Percentiles rank a stretch among this genome's conserved stretches.
These are phyloP conservation scores for Tholera decimalis DNA, from an alignment of 2,888 invertebrate genomes.

Conservation along the genomic window DNA sequence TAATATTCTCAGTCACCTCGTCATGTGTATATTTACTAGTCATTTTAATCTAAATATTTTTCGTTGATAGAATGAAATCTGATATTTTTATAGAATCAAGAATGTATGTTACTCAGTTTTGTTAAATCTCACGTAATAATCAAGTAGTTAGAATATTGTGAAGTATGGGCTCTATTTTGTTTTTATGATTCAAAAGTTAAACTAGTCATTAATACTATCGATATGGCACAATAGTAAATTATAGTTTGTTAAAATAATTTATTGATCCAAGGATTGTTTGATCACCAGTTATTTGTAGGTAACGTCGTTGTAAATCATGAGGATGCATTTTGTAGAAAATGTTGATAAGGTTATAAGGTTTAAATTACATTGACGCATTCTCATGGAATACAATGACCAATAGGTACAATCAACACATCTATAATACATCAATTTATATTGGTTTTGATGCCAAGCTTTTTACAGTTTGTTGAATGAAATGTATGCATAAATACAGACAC, in stretches of 20 bases:
- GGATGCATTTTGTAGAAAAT: constrained; percentile 2
- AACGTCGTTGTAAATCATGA: constrained; percentile 13
- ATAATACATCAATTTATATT: constrained; percentile 27
- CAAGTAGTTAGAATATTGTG: constrained; percentile 19
- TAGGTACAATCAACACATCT: constrained; percentile 52
- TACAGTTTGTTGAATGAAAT: constrained; percentile 36
- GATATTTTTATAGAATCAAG: constrained; percentile 65
- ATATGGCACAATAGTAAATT: constrained; percentile 57
- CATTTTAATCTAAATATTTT: constrained; percentile 52
- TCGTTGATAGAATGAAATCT: constrained; percentile 53
- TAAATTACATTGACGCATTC: constrained; percentile 10
- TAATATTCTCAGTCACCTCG: constrained; percentile 42
- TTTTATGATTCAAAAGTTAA: constrained; percentile 28
- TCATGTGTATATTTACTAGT: constrained; percentile 54
- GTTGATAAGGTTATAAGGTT: not conserved
- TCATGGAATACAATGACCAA: constrained; percentile 22
- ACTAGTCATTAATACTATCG: constrained; percentile 51
- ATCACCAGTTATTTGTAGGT: constrained; percentile 15
- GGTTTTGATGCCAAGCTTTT: constrained; percentile 30
- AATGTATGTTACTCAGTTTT: constrained; percentile 25
- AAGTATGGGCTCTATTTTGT: constrained; percentile 11
- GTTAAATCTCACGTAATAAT: constrained; percentile 27
- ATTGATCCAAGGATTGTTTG: constrained; percentile 34
- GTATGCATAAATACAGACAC: constrained; percentile 29
- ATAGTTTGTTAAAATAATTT: constrained; percentile 36